Base-by-base conservation (phyloP, 1,140 invertebrate genomes). In the Lasioglossum baleicum region DNA sequence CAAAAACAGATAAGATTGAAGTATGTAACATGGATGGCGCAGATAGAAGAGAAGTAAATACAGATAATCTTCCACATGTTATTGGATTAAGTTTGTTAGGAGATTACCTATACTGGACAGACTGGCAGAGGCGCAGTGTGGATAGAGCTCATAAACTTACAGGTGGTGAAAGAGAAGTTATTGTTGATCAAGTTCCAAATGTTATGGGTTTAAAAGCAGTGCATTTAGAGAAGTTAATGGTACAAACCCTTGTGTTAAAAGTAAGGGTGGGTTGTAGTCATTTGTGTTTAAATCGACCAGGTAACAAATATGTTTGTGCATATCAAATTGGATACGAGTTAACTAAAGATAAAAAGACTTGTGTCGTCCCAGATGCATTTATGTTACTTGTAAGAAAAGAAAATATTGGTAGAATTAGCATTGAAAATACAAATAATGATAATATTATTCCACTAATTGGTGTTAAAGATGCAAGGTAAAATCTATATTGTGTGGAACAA, bases 101-200 rank as follows among this genome's bases (percentile, higher is more conserved):
- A 15, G 95, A 98, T 89, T 97, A 97, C 92, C 92, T 99, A 2
- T 99, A 99, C 92, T 99, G 99, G 98, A 99, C 98, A 1, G 99
- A 99, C 91, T 99, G 98, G 96, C 97, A 98, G 85, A 92, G 96
- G 60, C 94, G 98, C 26, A 97, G 97, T 20, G n/a, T n/a, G n/a
- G n/a, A n/a, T n/a, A n/a, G n/a, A n/a, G n/a, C n/a, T n/a, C n/a
- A n/a, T n/a, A n/a, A 99, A 93, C 94, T 96, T 56, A 98, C 96
- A 11, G 96, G 96, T 85, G 90, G 93, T 20, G 95, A 96, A 69
- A 94, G 97, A 53, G 95, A 97, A 90, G 93, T 96, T 0, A 97
- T 99, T 13, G 95, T 98, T 2, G 97, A 99, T 83, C 97, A 98
- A 92, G 95, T 96, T 88, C 96, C 96, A 8, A 97, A 97, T 90